Evolutionary conservation across 2,888 invertebrate genomes (phyloP), one percentile per base, ranked within the genome.

Genomic region (Caenorhabditis macrosperma): DNA sequence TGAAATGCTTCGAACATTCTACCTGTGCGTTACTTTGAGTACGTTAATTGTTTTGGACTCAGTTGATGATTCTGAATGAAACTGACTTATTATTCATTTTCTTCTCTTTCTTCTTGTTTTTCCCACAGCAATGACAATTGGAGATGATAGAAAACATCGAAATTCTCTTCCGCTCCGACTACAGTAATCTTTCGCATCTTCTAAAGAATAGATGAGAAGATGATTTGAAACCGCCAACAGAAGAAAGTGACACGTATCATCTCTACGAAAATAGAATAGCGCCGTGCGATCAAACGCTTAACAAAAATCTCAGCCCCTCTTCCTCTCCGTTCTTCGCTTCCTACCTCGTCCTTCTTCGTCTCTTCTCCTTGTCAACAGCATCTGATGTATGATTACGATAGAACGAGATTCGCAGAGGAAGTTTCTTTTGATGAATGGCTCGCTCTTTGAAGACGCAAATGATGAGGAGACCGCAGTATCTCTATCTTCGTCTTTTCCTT

Each of bases 271-370:
- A 74, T 59, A 64, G 63, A 64, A 28, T 44, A 15, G 26, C 50
- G 30, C 38, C 50, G 63, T 57, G 59, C 64, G 74, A 74, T 74
- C 74, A 74, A 74, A 74, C 74, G 74, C 57, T 74, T 64, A 74
- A 74, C 74, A 59, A 64, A 74, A 64, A 64, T 74, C 74, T 48
- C 12, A 10, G 26, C 55, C 30, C 22, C 41, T 57, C 55, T 20
- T 28, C 7, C 28, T 50, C 28, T 57, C 52, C 57, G 50, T 74
- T 66, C 74, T 74, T 61, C 60, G 20, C 44, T 44, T 54, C 52
- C 35, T 55, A 46, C 33, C 6, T 57, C 38, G 38, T 22, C 35
- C 30, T 33, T 33, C 44, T 24, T 24, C 20, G 10, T 17, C 44
- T 12, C 17, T 46, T n/a, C 33, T 22, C 20, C 12, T 52, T 26